A percentile compares a stretch with the other conserved stretches of the same genome.
These are phyloP conservation scores for Glaucidium brasilianum DNA, from an alignment of 2,113 vertebrate genomes.

Conservation along the genomic window DNA sequence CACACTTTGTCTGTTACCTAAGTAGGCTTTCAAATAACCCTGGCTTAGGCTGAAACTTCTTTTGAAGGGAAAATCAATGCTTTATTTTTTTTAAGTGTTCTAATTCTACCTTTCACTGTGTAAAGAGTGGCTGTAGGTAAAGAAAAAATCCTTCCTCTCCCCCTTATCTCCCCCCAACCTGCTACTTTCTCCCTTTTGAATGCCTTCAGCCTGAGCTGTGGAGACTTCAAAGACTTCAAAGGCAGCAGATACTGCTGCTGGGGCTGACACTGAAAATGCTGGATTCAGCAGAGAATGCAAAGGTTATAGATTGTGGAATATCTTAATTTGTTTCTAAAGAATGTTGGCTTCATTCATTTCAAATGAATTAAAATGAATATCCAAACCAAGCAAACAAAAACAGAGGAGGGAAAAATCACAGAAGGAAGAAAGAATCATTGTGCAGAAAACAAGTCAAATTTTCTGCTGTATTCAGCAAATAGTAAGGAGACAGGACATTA, in stretches of 20 bases:
- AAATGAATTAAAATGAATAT: background rate
- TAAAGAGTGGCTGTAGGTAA: slow-evolving; percentile 44
- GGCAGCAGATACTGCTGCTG: slow-evolving; percentile 48
- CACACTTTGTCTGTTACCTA: slow-evolving; percentile 45
- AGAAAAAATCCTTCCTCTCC: slow-evolving; percentile 7
- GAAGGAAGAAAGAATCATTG: background rate
- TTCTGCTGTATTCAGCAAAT: background rate
- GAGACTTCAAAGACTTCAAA: slow-evolving; percentile 76
- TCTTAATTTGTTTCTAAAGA: background rate
- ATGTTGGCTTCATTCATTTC: background rate
- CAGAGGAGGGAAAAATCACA: background rate
- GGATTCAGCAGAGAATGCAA: slow-evolving; percentile 61
- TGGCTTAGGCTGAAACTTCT: slow-evolving; percentile 46
- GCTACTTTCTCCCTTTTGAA: slow-evolving; percentile 60
- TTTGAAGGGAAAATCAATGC: slow-evolving; percentile 65
- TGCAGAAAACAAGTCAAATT: background rate
- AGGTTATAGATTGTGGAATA: slow-evolving; percentile 22
- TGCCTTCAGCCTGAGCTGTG: slow-evolving; percentile 56
- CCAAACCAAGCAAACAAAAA: background rate
- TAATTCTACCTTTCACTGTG: slow-evolving; percentile 42
- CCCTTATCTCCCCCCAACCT: background rate
- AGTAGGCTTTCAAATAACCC: slow-evolving; percentile 64
- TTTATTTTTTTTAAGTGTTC: slow-evolving; percentile 62
- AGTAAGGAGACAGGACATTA: background rate
- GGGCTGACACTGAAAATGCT: slow-evolving; percentile 52